Percentiles rank a stretch among this genome's conserved stretches.
Conservation (phyloP, 2,113 vertebrate species). For the Hucho hucho region DNA sequence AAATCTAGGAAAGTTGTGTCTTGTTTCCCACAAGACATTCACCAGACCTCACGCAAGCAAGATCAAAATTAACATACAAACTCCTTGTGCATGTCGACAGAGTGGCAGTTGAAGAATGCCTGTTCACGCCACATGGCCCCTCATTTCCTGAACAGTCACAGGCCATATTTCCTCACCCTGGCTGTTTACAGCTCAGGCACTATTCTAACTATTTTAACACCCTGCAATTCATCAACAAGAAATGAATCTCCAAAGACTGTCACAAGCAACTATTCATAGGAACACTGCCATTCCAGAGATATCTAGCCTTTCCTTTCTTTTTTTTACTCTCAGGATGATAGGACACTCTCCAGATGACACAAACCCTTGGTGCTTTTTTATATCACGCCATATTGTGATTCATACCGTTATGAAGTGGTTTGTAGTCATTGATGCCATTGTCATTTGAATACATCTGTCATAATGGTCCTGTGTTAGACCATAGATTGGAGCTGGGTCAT, state of each 20-base stretch:
- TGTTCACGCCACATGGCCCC: background rate
- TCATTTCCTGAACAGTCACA: background rate
- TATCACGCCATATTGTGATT: background rate
- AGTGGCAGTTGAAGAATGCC: constrained; percentile 5
- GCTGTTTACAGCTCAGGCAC: constrained; percentile 17
- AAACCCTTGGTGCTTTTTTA: background rate
- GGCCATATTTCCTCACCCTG: constrained; percentile 1
- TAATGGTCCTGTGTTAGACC: too few relatives aligned
- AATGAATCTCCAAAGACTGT: constrained; percentile 18
- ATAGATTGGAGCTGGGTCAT: too few relatives aligned
- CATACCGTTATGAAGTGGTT: background rate
- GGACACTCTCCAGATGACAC: too few relatives aligned
- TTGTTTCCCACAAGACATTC: background rate
- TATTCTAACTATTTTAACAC: constrained; percentile 18
- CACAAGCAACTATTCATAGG: constrained; percentile 19
- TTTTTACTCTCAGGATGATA: background rate
- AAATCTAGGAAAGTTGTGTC: background rate
- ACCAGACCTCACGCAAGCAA: background rate
- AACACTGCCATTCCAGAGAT: constrained; percentile 4
- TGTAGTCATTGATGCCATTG: background rate
- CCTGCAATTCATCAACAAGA: constrained; percentile 21
- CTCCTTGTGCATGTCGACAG: background rate
- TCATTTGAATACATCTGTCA: too few relatives aligned
- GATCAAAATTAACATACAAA: constrained; percentile 4
- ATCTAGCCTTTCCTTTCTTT: background rate